Evolutionary conservation across 2,113 vertebrate species (phyloP), one percentile per base, ranked within the genome.

Genomic region (Anas platyrhynchos): DNA sequence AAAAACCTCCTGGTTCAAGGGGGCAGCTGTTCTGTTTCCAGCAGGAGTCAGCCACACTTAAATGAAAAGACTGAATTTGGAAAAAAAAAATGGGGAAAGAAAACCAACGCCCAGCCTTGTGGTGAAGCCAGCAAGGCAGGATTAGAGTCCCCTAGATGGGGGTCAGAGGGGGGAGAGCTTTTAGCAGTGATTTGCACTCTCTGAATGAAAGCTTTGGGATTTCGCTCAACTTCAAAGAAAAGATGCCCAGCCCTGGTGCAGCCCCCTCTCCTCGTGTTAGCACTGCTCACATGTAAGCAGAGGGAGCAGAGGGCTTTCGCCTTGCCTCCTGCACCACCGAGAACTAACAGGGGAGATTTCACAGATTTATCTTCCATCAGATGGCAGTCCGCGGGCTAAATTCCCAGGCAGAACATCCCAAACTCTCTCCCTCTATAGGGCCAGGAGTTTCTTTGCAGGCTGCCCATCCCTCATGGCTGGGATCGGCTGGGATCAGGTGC

Each of bases 91-190:
- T 13, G 41, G 41, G 67, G 82, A 73, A 80, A 46, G 36, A 27
- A 14, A 68, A 16, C 18, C 58, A n/a, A 59, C 12, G 5, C 32
- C 32, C 58, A 34, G 58, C 18, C 16, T 58, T 66, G 43, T 75
- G 58, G 78, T 76, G 92, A 85, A 55, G 85, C 55, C 55, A 43
- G 59, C 36, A 59, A 78, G 91, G 71, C 61, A 86, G 94, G 83
- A 88, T 96, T 95, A 86, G 36, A 88, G 36, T 84, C 82, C 68
- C 79, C 13, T 29, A 69, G 83, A 68, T 67, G 78, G 73, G 91
- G 86, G 88, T 96, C 96, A 96, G 93, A 84, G 52, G 91, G 69
- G 84, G 66, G 76, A 96, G 73, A 95, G 91, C 88, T 96, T 97
- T 97, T 88, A 95, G 88, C 81, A 79, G 76, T 58, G 93, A 88